Base-by-base conservation (phyloP, 2,797 vertebrate species). In the Corythornis leucogaster region DNA sequence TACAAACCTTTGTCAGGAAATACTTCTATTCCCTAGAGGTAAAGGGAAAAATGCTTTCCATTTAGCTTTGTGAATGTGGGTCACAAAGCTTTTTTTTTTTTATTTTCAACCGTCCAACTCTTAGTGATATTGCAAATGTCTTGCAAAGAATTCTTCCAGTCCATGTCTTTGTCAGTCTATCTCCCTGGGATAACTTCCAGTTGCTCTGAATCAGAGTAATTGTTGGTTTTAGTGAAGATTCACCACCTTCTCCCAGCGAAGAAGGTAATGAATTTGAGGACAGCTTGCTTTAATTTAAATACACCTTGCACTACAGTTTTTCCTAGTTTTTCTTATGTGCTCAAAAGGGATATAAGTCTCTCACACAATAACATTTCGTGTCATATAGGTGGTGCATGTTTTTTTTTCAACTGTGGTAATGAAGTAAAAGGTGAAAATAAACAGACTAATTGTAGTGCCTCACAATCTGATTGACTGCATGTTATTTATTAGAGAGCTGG, bases 401-500 rank as follows among this genome's bases (percentile, higher is more conserved):
- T 26, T 2, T 28, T 85, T 93, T 69, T 35, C 9, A 35, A 11
- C 40, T 58, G 22, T 43, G 22, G 2, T 11, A 68, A 79, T 50
- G n/a, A 74, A 80, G 30, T 81, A 83, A 87, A 80, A 82, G 7
- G 11, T 51, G 54, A 80, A 94, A 95, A 88, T 59, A 62, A 93
- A 63, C 22, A 75, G 33, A 42, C 16, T 77, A 76, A 85, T 21
- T 64, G n/a, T 54, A 64, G 30, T 19, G 14, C 22, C 89, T 10
- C 51, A 40, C 12, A 67, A 61, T 50, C 19, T 22, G 45, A 24
- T 15, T 78, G 33, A 80, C 84, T 62, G 85, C 59, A 58, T 38
- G 15, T 66, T 11, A 0, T 61, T 15, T 80, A 89, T 83, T 28
- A 40, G 40, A 45, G 64, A 74, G 62, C n/a, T 71, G 59, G 45